Evolutionary conservation across 2,113 vertebrate species (phyloP).

Genomic region (Zootoca vivipara): DNA sequence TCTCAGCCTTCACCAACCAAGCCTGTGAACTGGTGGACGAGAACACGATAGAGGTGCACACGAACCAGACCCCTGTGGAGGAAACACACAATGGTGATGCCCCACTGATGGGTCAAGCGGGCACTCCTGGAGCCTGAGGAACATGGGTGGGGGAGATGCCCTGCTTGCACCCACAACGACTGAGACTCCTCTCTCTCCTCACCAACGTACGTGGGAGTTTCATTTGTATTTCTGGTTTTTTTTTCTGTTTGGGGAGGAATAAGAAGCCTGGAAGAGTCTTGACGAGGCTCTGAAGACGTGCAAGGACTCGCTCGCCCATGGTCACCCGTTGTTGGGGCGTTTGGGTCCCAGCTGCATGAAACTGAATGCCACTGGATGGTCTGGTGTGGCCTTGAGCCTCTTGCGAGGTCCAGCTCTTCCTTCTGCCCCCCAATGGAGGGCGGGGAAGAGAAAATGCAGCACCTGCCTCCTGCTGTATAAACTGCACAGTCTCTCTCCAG

Average conservation of each 20-base stretch:
- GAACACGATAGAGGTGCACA: constrained; percentile 83
- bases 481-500: background rate
- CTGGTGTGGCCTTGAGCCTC: constrained; percentile 33
- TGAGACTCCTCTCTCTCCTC: constrained; percentile 54
- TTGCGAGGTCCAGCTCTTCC: constrained; percentile 26
- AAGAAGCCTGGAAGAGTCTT: constrained; percentile 45
- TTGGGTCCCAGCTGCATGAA: background rate
- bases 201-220: constrained; percentile 46
- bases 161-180: constrained; percentile 30
- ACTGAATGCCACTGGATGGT: background rate
- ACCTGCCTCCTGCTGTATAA: background rate
- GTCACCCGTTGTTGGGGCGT: background rate
- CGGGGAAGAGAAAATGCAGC: constrained; percentile 38
- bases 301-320: constrained; percentile 35
- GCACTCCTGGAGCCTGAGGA: constrained; percentile 93
- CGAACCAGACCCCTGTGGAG: constrained; percentile 78
- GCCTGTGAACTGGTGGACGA: constrained; percentile 92
- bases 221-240: constrained; percentile 56
- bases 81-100: constrained; percentile 70
- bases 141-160: background rate
- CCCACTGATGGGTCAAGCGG: constrained; percentile 86
- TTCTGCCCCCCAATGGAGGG: background rate
- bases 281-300: constrained; percentile 45
- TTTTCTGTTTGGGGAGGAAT: constrained; percentile 47
- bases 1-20: constrained; percentile 91